Base-by-base conservation (phyloP, 1,140 invertebrate species). In the Dryas iulia region DNA sequence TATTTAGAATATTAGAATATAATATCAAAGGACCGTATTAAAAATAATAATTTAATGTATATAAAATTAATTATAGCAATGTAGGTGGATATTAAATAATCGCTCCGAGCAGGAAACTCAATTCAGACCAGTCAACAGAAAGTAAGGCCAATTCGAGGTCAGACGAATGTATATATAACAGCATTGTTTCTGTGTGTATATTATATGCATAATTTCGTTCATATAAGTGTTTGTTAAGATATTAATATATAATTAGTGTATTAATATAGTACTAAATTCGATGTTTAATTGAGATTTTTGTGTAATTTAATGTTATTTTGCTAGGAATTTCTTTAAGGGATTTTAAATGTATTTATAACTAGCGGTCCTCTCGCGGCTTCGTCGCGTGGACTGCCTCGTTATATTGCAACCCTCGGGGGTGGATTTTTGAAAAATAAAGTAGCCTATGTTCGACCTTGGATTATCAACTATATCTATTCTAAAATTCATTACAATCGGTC, bases 121-220 rank as follows among this genome's bases (percentile, higher is more conserved):
- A 59, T 73, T 64, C 63, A 64, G 52, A 76, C 71, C 74, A 73
- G 74, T 76, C 69, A 73, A 69, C 74, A 72, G 77, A 79, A 79
- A 79, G 77, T 79, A 79, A 79, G 74, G 77, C 68, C 74, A 68
- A 57, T 67, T 74, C 77, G 77, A 79, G 77, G 77, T 77, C 77
- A 74, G 25, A 58, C 62, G 57, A 65, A 65, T 64, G 59, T 62
- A 62, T 59, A 53, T 61, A 66, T 63, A 65, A 31, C 14, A 47
- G 39, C 39, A 68, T 65, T 74, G 62, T 67, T 35, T 72, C 14
- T 66, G 14, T 39, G 39, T 33, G 7, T 47, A 24, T 60, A 4
- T 60, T 35, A n/a, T 47, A 47, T 47, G 14, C 8, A 47, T 47
- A 18, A 21, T 47, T 47, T 31, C 10, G 5, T 28, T 28, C 26